Evolutionary conservation across 2,797 vertebrate species (phyloP), one percentile per base, ranked within the genome.

Genomic region (Pogonophryne albipinna): DNA sequence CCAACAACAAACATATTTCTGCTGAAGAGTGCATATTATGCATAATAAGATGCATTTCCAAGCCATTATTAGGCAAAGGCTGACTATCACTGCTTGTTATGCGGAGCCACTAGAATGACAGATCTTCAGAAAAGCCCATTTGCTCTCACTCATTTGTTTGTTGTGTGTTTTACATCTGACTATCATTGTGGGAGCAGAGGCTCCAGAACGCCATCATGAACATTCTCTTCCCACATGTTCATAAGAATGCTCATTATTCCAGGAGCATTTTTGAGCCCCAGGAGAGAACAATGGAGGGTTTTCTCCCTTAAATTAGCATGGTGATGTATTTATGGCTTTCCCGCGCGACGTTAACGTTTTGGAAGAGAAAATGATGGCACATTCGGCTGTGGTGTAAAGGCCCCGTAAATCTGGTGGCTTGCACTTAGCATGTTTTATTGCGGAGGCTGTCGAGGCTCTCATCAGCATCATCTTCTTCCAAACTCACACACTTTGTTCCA

Each of bases 271-370:
- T 83, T 73, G 66, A 70, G 74, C 67, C 77, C 60, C 41, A 6
- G 61, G 88, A 89, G 82, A 85, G 89, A 94, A 91, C 87, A 89
- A 82, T 89, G 79, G 85, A 80, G 69, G 69, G 66, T 57, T 82
- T 86, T 76, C 79, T 76, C 78, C 81, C 76, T 82, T 94, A 91
- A 90, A 92, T 93, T 90, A 93, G 76, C 70, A 31, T 23, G 2
- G 60, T 83, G 85, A 79, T 85, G 81, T 91, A 90, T 92, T 94
- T 90, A 93, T 89, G 79, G 83, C 61, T 41, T 80, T 66, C 66
- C 79, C 87, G 78, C 78, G 80, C 23, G 71, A 90, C 90, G 84
- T 91, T 92, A 93, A 93, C 76, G 86, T 87, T 91, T 92, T 89
- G 79, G 83, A 81, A 88, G 88, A 81, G 69, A 89, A 93, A 90